phyloP scores from a whole-genome alignment of 2,888 invertebrate species.

The Tachina lurida region DNA sequence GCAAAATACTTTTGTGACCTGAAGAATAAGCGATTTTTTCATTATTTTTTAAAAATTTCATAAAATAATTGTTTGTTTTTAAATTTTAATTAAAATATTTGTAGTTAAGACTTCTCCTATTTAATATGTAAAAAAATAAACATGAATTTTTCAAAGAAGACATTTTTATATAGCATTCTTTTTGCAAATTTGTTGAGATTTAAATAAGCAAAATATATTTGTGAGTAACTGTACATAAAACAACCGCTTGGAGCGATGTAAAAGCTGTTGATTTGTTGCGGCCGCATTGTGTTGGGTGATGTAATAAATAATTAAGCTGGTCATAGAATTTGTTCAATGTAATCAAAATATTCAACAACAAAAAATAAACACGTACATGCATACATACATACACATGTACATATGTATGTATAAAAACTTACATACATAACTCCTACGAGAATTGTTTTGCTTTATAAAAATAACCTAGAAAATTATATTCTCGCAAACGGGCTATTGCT shows the following conservation, averaged over 20 bases:
- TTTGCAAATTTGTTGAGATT: too few species aligned
- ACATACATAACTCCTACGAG: constrained; percentile 66
- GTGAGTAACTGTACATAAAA: too few species aligned
- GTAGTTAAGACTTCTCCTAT: too few species aligned
- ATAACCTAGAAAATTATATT: constrained; percentile 45
- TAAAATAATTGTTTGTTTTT: too few species aligned
- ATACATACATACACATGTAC: constrained; percentile 14
- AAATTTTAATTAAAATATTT: too few species aligned
- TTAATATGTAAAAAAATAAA: too few species aligned
- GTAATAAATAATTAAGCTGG: constrained; percentile 68
- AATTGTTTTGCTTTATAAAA: constrained; percentile 57
- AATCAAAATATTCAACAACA: constrained; percentile 47
- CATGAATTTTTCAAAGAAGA: too few species aligned
- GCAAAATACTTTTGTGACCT: too few species aligned
- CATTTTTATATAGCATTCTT: too few species aligned
- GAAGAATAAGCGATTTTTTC: too few species aligned
- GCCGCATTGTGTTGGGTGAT: constrained; percentile 58
- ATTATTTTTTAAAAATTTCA: too few species aligned
- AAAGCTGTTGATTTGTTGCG: constrained; percentile 15
- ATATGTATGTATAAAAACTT: constrained; percentile 12
- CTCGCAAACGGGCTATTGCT: background rate
- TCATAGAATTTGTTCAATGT: constrained; percentile 63
- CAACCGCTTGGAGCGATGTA: constrained; percentile 1
- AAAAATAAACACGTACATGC: background rate
- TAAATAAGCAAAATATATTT: too few species aligned